Evolutionary conservation across 2,888 invertebrate species (phyloP).

Genomic region (Thecocarcelia acutangulata): DNA sequence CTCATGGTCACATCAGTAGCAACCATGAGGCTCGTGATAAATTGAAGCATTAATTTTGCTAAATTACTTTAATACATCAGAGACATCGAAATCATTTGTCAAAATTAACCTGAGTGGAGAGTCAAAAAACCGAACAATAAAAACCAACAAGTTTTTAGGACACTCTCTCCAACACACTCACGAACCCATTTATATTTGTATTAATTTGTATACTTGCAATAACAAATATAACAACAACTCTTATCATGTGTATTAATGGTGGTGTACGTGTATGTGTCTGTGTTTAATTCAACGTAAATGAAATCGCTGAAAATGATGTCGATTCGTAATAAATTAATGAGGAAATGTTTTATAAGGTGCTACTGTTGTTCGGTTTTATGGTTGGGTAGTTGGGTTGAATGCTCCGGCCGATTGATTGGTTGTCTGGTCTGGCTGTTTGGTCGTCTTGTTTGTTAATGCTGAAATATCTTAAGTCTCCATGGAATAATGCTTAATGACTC

Average conservation of each 20-base stretch:
- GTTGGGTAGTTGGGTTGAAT: conserved; percentile 20
- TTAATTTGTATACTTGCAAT: not conserved
- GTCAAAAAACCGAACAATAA: conserved; percentile 32
- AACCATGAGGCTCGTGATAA: conserved; percentile 42
- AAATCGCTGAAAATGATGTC: conserved; percentile 54
- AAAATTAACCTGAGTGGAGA: conserved; percentile 75
- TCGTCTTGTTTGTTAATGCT: conserved; percentile 1
- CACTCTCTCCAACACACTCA: not conserved
- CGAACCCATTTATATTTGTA: not conserved
- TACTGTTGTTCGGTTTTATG: conserved; percentile 29
- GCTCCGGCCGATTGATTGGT: conserved; percentile 8
- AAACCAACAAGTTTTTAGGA: not conserved
- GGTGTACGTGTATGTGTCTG: not conserved
- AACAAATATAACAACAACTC: conserved; percentile 11
- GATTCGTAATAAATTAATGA: conserved; percentile 51
- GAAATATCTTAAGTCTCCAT: conserved; percentile 1
- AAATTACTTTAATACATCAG: conserved; percentile 80
- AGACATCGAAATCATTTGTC: conserved; percentile 80
- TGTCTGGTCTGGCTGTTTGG: conserved; percentile 10
- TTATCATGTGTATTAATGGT: not conserved
- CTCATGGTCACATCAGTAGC: not conserved
- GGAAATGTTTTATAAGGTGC: conserved; percentile 27
- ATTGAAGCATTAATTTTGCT: conserved; percentile 78
- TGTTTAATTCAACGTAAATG: conserved; percentile 27
- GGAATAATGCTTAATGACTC: conserved; percentile 36